These are phyloP conservation scores for Zaprionus camerounensis DNA, from an alignment of 1,140 invertebrate species.

Conservation along the genomic window DNA sequence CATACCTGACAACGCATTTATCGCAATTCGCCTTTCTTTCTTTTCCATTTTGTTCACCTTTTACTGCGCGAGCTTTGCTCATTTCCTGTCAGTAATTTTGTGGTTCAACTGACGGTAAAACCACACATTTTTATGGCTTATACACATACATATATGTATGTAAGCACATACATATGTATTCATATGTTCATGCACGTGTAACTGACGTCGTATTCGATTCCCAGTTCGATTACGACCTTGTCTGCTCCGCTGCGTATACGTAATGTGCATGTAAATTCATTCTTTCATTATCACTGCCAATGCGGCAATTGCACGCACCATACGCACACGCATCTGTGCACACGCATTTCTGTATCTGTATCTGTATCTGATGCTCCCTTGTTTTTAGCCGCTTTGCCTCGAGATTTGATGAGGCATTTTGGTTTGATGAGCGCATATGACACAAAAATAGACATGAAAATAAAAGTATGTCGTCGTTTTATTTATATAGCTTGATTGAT, in stretches of 20 bases:
- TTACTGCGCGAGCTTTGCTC: constrained; percentile 5
- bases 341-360: constrained; percentile 2
- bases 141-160: neutral
- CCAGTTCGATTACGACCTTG: constrained; percentile 41
- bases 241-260: constrained; percentile 55
- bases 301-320: constrained; percentile 19
- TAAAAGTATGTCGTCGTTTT: neutral
- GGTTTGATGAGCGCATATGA: neutral
- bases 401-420: neutral
- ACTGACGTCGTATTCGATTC: constrained; percentile 2
- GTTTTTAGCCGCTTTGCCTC: neutral
- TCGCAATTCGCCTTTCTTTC: neutral
- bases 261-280: constrained; percentile 35
- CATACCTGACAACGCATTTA: neutral
- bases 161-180: neutral
- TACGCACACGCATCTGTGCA: neutral
- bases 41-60: constrained; percentile 5
- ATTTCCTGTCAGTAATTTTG: constrained; percentile 40
- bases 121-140: constrained; percentile 24
- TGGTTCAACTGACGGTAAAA: constrained; percentile 20
- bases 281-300: constrained; percentile 75
- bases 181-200: constrained; percentile 4
- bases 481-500: constrained; percentile 8
- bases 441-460: neutral
- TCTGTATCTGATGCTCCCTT: constrained; percentile 17